phyloP scores from a whole-genome alignment of 2,888 invertebrate species.

The Machimus rusticus region DNA sequence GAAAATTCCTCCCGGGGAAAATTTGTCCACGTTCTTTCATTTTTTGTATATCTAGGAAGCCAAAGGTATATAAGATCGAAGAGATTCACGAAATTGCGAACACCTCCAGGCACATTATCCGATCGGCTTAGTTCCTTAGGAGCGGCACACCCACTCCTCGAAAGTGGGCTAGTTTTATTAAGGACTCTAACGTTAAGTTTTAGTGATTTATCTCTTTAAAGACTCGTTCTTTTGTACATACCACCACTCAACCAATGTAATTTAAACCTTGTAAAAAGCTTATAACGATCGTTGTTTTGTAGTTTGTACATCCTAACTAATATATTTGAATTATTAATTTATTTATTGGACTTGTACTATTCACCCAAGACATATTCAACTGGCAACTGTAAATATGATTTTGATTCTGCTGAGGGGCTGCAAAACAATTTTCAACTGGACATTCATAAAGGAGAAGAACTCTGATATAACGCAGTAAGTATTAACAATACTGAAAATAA shows the following conservation, averaged over 20 bases:
- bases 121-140: background rate
- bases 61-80: constrained; percentile 1
- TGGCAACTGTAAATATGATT: background rate
- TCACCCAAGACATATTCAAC: background rate
- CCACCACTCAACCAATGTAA: background rate
- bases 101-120: background rate
- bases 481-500: too few relatives aligned
- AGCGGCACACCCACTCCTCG: background rate
- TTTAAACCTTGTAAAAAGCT: constrained; percentile 28
- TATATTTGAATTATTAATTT: constrained; percentile 7
- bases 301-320: constrained; percentile 3
- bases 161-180: background rate
- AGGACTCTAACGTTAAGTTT: background rate
- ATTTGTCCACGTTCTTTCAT: background rate
- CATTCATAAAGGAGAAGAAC: too few relatives aligned
- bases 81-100: background rate
- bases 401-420: background rate
- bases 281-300: background rate
- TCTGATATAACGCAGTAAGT: too few relatives aligned
- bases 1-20: background rate
- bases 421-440: too few relatives aligned
- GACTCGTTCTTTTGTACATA: background rate
- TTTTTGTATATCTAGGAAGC: background rate
- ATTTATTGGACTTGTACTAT: background rate
- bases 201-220: background rate